phyloP scores from a whole-genome alignment of 2,113 vertebrate genomes.

The Rhabdomys dilectus region DNA sequence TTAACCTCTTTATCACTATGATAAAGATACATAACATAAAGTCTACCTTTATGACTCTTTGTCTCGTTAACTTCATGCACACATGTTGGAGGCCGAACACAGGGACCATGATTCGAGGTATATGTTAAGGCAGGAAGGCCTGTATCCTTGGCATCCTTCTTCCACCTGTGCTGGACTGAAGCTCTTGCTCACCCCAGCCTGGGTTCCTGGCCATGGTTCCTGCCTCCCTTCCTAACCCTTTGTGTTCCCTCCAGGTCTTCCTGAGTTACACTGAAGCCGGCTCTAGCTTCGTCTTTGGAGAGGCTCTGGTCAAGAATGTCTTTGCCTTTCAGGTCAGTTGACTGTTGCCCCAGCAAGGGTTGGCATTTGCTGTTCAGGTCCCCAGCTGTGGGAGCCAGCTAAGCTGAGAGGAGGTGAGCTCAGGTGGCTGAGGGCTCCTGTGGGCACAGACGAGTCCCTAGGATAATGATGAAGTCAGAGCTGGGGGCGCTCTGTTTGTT shows the following conservation, averaged over 20 bases:
- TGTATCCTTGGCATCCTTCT: too few species aligned
- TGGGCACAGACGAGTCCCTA: background rate
- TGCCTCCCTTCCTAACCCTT: background rate
- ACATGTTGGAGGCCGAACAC: accelerated
- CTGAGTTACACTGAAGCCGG: constrained; percentile 92
- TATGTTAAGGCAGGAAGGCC: background rate
- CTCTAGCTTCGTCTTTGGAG: constrained; percentile 94
- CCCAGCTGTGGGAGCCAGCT: background rate
- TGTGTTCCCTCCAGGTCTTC: constrained; percentile 88
- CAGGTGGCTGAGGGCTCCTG: background rate
- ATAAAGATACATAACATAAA: background rate
- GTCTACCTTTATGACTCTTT: background rate
- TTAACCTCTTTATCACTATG: background rate
- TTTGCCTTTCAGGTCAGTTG: constrained; percentile 96
- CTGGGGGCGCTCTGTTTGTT: accelerated
- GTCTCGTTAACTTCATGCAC: background rate
- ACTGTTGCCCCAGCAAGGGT: background rate
- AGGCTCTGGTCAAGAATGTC: constrained; percentile 85
- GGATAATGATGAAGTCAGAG: background rate
- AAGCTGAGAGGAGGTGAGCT: background rate
- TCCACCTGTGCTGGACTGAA: background rate
- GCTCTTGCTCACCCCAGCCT: too few species aligned
- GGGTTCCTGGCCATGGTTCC: background rate
- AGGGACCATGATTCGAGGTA: background rate
- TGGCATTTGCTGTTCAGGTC: background rate